A percentile compares a stretch with the other conserved stretches of the same genome.
phyloP scores from a whole-genome alignment of 2,797 vertebrate species.

The Aplochiton taeniatus region DNA sequence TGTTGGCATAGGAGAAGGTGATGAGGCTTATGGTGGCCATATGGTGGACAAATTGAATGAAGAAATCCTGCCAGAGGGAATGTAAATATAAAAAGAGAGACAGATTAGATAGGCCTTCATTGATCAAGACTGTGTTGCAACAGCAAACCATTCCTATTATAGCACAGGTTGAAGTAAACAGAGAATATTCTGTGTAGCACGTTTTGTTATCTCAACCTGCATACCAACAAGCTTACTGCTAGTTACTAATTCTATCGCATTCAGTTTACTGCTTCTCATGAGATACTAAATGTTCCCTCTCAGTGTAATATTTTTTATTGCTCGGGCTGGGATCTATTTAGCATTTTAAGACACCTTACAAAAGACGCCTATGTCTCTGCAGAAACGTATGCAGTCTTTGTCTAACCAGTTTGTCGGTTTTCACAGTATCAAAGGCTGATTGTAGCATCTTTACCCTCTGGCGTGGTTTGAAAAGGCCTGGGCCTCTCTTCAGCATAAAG shows the following conservation, averaged over 20 bases:
- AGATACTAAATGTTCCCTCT: no score
- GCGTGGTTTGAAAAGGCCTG: neutral
- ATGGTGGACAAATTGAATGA: conserved; percentile 96
- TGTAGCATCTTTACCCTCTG: neutral
- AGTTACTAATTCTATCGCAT: no score
- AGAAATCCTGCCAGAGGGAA: conserved; percentile 82
- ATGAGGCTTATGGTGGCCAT: conserved; percentile 88
- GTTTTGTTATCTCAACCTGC: no score
- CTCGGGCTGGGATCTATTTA: no score
- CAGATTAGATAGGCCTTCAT: neutral
- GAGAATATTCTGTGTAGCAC: no score
- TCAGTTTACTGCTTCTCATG: no score
- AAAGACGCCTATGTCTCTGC: neutral
- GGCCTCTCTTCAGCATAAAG: neutral
- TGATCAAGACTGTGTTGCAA: no score
- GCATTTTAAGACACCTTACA: no score
- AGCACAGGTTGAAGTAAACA: no score
- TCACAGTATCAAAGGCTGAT: neutral
- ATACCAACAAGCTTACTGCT: no score
- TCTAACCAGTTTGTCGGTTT: conserved; percentile 23
- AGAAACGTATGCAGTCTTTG: neutral
- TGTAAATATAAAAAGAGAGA: neutral
- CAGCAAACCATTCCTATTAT: no score
- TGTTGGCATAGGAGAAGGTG: conserved; percentile 91
- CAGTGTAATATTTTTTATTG: no score